Evolutionary conservation across 2,888 invertebrate species (phyloP).

Genomic region (Agrilus biguttatus): DNA sequence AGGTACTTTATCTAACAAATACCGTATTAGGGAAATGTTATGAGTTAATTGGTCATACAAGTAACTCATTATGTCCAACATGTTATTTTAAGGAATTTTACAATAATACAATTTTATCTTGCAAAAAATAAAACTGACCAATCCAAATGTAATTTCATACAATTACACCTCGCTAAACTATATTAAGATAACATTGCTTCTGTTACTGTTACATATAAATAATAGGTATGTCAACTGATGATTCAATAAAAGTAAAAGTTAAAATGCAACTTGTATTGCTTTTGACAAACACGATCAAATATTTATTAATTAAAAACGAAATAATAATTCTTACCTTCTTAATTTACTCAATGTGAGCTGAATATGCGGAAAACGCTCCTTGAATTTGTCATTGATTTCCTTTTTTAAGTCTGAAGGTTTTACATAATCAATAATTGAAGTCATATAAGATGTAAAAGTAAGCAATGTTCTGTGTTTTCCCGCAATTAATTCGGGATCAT

Average conservation of each 20-base stretch:
- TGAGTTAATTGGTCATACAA: too few species aligned
- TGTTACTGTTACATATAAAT: too few species aligned
- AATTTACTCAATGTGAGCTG: constrained; percentile 91
- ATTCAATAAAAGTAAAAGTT: not conserved
- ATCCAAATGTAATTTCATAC: too few species aligned
- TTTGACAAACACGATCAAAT: not conserved
- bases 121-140: too few species aligned
- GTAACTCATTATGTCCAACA: too few species aligned
- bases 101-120: too few species aligned
- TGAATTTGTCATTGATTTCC: constrained; percentile 93
- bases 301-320: not conserved
- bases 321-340: constrained; percentile 52
- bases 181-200: too few species aligned
- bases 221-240: not conserved
- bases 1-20: too few species aligned
- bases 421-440: constrained; percentile 93
- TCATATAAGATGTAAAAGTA: constrained; percentile 83
- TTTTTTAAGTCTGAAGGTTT: constrained; percentile 91
- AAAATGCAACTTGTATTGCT: not conserved
- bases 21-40: too few species aligned
- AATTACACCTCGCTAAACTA: too few species aligned
- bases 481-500: constrained; percentile 84
- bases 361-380: constrained; percentile 87
- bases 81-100: too few species aligned
- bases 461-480: constrained; percentile 77